A percentile compares a stretch with the other conserved stretches of the same genome.
phyloP scores from a whole-genome alignment of 2,888 invertebrate genomes.

The Arge pagana region DNA sequence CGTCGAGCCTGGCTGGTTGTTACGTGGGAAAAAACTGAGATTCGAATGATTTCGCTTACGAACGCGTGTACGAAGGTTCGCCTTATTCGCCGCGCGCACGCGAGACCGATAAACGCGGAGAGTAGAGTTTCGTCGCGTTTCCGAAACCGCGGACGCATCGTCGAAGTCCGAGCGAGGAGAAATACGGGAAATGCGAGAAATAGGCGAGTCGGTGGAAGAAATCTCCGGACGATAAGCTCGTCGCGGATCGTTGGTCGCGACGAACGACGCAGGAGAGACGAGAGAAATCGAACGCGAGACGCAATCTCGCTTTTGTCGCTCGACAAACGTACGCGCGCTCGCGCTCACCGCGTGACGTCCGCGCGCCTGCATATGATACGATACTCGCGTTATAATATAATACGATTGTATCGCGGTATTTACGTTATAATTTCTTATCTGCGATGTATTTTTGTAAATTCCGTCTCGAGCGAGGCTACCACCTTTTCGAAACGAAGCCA shows the following conservation, averaged over 20 bases:
- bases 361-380: no score
- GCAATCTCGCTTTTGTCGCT: neutral
- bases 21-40: conserved; percentile 44
- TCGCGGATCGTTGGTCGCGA: neutral
- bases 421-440: conserved; percentile 9
- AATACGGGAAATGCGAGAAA: neutral
- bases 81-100: no score
- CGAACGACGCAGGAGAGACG: neutral
- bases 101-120: neutral
- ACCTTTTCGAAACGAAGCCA: no score
- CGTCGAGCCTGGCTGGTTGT: conserved; percentile 34
- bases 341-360: no score
- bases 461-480: no score
- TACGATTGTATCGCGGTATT: no score
- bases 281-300: neutral
- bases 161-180: neutral
- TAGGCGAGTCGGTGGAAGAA: neutral
- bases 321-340: no score
- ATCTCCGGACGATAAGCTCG: neutral
- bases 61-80: no score
- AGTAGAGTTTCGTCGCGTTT: neutral
- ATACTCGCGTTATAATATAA: no score
- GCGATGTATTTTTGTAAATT: conserved; percentile 1
- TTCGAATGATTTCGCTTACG: conserved; percentile 27
- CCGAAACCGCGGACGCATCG: neutral